Percentiles rank a stretch among this genome's conserved stretches.
Conservation (phyloP, 2,888 invertebrate genomes). For the Polyommatus iphigenia region DNA sequence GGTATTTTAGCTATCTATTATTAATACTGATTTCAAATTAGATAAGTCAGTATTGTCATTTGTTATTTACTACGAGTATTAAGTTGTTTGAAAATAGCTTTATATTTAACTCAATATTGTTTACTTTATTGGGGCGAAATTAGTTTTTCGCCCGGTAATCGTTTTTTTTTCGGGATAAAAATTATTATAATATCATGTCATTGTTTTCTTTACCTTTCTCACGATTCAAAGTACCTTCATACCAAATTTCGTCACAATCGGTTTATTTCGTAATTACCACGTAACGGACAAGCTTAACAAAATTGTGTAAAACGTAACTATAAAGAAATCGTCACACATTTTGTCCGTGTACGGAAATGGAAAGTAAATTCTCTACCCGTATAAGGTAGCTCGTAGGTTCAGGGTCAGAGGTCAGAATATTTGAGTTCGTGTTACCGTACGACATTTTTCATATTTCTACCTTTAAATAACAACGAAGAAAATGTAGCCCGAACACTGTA, state of each 20-base stretch:
- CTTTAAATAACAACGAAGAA: not conserved
- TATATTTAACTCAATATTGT: not conserved
- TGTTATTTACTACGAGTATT: not conserved
- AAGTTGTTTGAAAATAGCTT: not conserved
- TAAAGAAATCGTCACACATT: conserved; percentile 1
- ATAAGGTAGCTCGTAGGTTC: conserved; percentile 12
- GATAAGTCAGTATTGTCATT: conserved; percentile 16
- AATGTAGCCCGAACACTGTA: not conserved
- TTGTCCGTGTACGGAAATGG: not conserved
- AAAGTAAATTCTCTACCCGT: conserved; percentile 21
- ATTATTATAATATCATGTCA: too few relatives aligned
- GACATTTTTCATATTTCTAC: conserved; percentile 4
- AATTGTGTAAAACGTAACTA: not conserved
- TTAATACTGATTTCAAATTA: conserved; percentile 38
- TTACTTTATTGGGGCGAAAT: too few relatives aligned
- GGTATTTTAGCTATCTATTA: conserved; percentile 39
- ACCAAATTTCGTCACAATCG: too few relatives aligned
- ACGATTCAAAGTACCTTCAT: too few relatives aligned
- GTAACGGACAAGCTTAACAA: too few relatives aligned
- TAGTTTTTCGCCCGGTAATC: not conserved
- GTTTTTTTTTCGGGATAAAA: too few relatives aligned
- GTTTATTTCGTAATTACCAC: too few relatives aligned
- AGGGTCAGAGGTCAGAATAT: conserved; percentile 5
- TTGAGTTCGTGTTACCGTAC: conserved; percentile 9
- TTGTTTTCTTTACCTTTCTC: too few relatives aligned